Evolutionary conservation across 1,140 invertebrate genomes (phyloP), one percentile per base, ranked within the genome.

Genomic region (Scaptomyza graminum): DNA sequence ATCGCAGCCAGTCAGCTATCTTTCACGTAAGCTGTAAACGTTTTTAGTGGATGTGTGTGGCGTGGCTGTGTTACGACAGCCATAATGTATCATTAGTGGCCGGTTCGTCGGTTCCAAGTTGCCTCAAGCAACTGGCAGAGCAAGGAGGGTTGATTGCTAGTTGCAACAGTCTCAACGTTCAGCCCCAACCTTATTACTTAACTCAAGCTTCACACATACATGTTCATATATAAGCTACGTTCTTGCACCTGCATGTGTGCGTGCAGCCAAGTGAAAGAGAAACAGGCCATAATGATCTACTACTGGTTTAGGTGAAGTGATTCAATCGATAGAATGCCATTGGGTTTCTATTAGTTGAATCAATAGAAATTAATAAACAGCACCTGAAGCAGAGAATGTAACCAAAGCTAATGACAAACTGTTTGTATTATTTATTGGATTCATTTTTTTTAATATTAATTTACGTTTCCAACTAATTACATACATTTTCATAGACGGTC

Each of bases 51-150:
- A 81, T 85, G 81, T 85, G 82, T 78, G 76, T 60, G 82, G 82
- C 81, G 60, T 59, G 64, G 74, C 77, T 70, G 82, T 46, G 74
- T 65, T 85, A 88, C 78, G 67, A 76, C 82, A 57, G 51, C 74
- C 82, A 82, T 85, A 82, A 87, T 87, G 82, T 87, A 73, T 82
- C 82, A 87, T 85, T 85, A 85, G 82, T 78, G 71, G 83, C 69
- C 55, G 72, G 25, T 59, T 68, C 60, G 54, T 55, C 57, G 75
- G 61, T 57, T 61, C 47, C 34, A 15, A 37, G 28, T 51, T 60
- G 70, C 31, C 31, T 41, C 51, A 49, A 13, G 54, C 37, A 47
- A 22, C 43, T 15, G 18, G 13, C 4, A 28, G 57, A 18, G 47
- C 15, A 41, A 39, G 3, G 37, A 9, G 37, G 37, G 37, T 41